These are phyloP conservation scores for Dolichopus griseipennis DNA, from an alignment of 2,888 invertebrate species.

Conservation along the genomic window DNA sequence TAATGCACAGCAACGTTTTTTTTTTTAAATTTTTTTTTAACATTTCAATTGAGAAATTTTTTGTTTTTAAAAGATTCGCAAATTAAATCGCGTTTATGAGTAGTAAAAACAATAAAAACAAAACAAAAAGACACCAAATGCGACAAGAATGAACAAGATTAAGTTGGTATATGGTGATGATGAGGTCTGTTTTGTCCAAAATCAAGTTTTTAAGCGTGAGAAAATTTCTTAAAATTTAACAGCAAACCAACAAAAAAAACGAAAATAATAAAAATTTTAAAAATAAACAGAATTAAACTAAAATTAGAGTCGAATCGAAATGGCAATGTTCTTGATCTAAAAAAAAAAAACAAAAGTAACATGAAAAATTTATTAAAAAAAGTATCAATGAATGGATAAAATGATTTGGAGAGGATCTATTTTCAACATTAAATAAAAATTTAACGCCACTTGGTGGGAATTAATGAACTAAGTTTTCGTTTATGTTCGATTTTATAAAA, in stretches of 20 bases:
- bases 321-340: not conserved
- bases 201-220: not conserved
- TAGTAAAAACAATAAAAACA: not conserved
- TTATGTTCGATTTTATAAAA: too few relatives aligned
- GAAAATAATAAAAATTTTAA: not conserved
- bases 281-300: not conserved
- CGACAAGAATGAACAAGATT: constrained; percentile 1
- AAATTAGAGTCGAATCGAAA: not conserved
- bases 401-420: too few relatives aligned
- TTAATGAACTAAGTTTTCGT: too few relatives aligned
- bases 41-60: not conserved
- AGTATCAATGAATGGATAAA: too few relatives aligned
- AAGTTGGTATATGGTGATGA: not conserved
- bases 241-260: not conserved
- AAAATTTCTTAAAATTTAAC: not conserved
- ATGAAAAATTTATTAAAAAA: too few relatives aligned
- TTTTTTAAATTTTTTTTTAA: not conserved
- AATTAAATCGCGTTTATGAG: not conserved
- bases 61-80: not conserved
- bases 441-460: too few relatives aligned
- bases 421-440: too few relatives aligned
- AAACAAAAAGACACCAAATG: not conserved
- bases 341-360: not conserved
- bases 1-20: too few relatives aligned
- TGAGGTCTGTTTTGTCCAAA: not conserved